Evolutionary conservation across 1,140 invertebrate genomes (phyloP).

Genomic region (Atta colombica): DNA sequence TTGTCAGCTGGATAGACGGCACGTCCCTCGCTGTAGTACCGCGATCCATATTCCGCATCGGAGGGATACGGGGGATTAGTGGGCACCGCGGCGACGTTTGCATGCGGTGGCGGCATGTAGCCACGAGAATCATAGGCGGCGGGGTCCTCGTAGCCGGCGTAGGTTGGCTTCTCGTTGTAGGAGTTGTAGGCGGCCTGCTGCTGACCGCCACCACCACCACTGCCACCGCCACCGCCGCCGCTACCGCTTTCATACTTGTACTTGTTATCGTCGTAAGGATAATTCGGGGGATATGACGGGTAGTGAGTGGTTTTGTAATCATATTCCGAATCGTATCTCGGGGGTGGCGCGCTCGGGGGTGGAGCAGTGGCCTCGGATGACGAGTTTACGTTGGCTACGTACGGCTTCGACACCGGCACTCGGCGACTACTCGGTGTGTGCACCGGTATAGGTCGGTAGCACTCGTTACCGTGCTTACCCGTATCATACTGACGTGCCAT

Average conservation of each 20-base stretch:
- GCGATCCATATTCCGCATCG: constrained; percentile 77
- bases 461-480: constrained; percentile 83
- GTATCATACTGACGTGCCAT: constrained; percentile 86
- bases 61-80: constrained; percentile 71
- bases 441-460: constrained; percentile 85
- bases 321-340: constrained; percentile 81
- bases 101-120: constrained; percentile 72
- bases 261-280: constrained; percentile 85
- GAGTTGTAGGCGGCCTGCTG: constrained; percentile 63
- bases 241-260: constrained; percentile 80
- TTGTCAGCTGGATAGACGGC: constrained; percentile 75
- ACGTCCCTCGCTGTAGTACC: constrained; percentile 80
- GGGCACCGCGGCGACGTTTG: constrained; percentile 58
- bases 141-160: constrained; percentile 74
- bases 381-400: constrained; percentile 79
- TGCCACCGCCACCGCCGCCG: background rate
- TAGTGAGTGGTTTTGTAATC: constrained; percentile 86
- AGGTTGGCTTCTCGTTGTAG: constrained; percentile 77
- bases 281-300: constrained; percentile 85
- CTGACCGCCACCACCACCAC: background rate
- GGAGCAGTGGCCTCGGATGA: constrained; percentile 74
- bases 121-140: constrained; percentile 78
- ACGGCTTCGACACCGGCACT: constrained; percentile 82
- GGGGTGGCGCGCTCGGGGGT: constrained; percentile 60
- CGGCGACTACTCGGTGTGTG: constrained; percentile 84